Percentiles rank a stretch among this genome's conserved stretches.
Evolutionary conservation across 2,888 invertebrate genomes (phyloP).

Genomic region (Itoplectis maculator): DNA sequence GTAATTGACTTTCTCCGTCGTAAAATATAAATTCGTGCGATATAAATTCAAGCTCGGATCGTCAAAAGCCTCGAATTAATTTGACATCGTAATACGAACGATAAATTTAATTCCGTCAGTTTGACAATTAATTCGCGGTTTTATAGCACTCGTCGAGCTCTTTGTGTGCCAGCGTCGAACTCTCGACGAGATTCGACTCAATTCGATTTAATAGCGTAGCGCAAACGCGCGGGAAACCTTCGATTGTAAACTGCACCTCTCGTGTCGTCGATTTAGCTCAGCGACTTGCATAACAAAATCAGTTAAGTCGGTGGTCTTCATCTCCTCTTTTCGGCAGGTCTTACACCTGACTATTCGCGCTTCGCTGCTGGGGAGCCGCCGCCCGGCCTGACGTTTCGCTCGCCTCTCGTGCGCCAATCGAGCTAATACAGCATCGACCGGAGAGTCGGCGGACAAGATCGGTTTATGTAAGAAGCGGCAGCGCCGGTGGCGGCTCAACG

Average conservation of each 20-base stretch:
- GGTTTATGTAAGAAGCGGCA: constrained; percentile 77
- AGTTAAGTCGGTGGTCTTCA: constrained; percentile 2
- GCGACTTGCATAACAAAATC: constrained; percentile 11
- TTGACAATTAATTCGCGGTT: neutral
- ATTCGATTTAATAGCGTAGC: too few relatives aligned
- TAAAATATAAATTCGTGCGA: too few relatives aligned
- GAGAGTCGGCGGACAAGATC: constrained; percentile 71
- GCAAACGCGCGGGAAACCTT: neutral
- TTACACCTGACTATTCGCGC: neutral
- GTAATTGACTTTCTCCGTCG: constrained; percentile 6
- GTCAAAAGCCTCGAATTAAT: neutral
- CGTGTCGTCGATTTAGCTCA: neutral
- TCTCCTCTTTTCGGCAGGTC: constrained; percentile 3
- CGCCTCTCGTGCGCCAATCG: constrained; percentile 50
- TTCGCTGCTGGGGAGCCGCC: neutral
- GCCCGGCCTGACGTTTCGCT: constrained; percentile 12
- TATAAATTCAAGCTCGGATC: neutral
- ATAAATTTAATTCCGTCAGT: neutral
- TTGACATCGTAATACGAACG: neutral
- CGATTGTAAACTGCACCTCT: neutral
- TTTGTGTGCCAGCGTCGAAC: neutral
- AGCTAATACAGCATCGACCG: constrained; percentile 73
- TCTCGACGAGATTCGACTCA: neutral
- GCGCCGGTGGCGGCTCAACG: too few relatives aligned
- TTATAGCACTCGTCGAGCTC: neutral